These are phyloP conservation scores for Prinia subflava DNA, from an alignment of 2,113 vertebrate genomes.

Conservation along the genomic window DNA sequence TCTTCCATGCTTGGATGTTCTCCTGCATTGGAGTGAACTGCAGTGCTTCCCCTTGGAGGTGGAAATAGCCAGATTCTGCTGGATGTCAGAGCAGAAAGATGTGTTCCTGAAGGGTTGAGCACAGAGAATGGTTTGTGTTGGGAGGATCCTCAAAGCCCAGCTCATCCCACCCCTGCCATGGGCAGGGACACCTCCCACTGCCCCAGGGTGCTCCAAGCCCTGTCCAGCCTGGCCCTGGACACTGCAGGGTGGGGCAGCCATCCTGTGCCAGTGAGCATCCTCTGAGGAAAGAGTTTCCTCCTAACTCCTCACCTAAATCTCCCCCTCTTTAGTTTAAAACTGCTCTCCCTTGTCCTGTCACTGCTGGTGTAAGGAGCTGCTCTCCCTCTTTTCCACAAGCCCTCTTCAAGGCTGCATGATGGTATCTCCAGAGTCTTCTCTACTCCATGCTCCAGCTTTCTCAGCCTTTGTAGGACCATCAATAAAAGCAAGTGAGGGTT, in stretches of 20 bases:
- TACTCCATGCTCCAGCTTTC: neutral
- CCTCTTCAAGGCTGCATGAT: neutral
- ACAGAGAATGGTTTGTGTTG: neutral
- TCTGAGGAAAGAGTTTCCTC: neutral
- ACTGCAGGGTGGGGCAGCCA: neutral
- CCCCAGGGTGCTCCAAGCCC: neutral
- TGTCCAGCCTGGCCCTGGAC: accelerated
- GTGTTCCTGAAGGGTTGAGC: neutral
- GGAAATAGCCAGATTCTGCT: neutral
- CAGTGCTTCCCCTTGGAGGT: neutral
- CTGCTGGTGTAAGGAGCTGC: neutral
- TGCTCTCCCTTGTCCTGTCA: neutral
- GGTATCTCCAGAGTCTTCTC: neutral
- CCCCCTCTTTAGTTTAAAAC: neutral
- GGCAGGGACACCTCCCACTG: neutral
- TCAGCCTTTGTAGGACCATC: neutral
- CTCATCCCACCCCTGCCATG: neutral
- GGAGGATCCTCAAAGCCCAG: neutral
- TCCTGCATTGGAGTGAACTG: neutral
- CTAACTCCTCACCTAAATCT: neutral
- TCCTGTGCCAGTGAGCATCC: neutral
- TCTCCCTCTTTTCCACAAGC: neutral
- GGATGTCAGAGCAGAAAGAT: no score
- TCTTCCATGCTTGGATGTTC: neutral
- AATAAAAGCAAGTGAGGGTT: neutral